A percentile compares a stretch with the other conserved stretches of the same genome.
These are phyloP conservation scores for Ischnus inquisitorius DNA, from an alignment of 2,888 invertebrate species.

Conservation along the genomic window DNA sequence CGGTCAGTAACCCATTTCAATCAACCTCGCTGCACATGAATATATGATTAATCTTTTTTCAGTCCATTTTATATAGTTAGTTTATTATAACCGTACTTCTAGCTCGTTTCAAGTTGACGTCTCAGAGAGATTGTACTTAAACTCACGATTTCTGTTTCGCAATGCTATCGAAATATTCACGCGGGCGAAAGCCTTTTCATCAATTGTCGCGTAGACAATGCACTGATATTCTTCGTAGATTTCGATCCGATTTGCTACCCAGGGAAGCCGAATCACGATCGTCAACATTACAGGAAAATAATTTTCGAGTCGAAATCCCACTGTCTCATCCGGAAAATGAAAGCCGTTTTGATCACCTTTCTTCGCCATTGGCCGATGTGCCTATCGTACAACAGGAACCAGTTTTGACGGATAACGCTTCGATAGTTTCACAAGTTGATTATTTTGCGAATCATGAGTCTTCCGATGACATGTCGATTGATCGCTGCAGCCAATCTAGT, in stretches of 20 bases:
- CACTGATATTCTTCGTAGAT: neutral
- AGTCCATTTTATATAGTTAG: too few relatives aligned
- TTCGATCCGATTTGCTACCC: neutral
- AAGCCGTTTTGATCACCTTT: neutral
- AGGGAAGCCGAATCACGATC: neutral
- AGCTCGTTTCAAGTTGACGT: too few relatives aligned
- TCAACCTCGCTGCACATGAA: too few relatives aligned
- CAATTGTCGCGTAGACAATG: neutral
- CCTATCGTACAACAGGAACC: neutral
- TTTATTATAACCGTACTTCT: too few relatives aligned
- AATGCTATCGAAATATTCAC: neutral
- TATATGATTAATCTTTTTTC: too few relatives aligned
- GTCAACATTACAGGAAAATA: neutral
- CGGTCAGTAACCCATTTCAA: too few relatives aligned
- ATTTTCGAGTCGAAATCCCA: neutral
- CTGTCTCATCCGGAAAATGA: neutral
- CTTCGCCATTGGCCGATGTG: neutral
- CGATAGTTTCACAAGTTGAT: neutral
- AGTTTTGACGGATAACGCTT: neutral
- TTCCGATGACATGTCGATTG: constrained; percentile 1
- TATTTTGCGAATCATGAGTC: neutral
- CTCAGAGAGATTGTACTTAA: too few relatives aligned
- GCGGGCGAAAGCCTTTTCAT: neutral
- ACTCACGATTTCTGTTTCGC: neutral
- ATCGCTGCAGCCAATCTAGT: neutral